These are phyloP conservation scores for Erythrolamprus reginae DNA, from an alignment of 2,113 vertebrate species.

Conservation along the genomic window DNA sequence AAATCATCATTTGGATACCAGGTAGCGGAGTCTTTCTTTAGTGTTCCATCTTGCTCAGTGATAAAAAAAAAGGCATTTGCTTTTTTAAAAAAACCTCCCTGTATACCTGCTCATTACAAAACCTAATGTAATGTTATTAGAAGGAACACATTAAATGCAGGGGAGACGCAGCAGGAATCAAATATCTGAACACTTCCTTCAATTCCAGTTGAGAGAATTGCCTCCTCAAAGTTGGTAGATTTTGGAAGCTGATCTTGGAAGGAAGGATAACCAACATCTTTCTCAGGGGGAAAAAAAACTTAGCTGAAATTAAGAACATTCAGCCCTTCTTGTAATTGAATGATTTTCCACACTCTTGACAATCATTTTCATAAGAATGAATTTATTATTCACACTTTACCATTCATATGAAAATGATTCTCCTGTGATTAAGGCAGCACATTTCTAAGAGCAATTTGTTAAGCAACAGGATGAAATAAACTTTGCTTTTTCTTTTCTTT, in stretches of 20 bases:
- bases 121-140: constrained; percentile 35
- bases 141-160: constrained; percentile 25
- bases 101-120: constrained; percentile 32
- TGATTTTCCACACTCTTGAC: constrained; percentile 37
- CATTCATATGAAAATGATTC: constrained; percentile 52
- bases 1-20: constrained; percentile 25
- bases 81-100: constrained; percentile 34
- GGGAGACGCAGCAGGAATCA: not conserved
- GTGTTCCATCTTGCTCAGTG: constrained; percentile 23
- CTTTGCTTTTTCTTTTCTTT: not conserved
- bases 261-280: constrained; percentile 44
- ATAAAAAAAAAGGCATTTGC: constrained; percentile 37
- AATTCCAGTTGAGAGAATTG: constrained; percentile 7
- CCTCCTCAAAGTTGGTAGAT: not conserved
- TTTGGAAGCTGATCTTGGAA: constrained; percentile 47
- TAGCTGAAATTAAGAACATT: constrained; percentile 7
- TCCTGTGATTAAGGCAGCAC: constrained; percentile 30
- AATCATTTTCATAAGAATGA: constrained; percentile 45
- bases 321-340: constrained; percentile 42
- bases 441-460: constrained; percentile 23
- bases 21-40: not conserved
- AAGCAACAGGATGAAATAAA: not conserved
- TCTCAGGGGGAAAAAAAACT: not conserved
- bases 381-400: constrained; percentile 34
- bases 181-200: not conserved